Base-by-base conservation (phyloP, 2,888 invertebrate species). In the Eupithecia centaureata region DNA sequence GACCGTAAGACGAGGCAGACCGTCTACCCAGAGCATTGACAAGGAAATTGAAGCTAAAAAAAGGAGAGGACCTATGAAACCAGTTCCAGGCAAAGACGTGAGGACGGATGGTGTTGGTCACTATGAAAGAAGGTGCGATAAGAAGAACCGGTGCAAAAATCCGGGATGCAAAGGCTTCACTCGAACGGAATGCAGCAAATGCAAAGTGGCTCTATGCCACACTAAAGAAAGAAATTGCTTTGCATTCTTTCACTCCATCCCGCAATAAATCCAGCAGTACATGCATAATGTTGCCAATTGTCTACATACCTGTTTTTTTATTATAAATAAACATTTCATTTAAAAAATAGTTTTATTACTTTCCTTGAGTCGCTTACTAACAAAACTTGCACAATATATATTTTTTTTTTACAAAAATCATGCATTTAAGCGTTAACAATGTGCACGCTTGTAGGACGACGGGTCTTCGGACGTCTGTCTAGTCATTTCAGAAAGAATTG, bases 91-190 rank as follows among this genome's bases (percentile, higher is more conserved):
- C 63, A 72, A 7, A 66, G 71, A 73, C 65, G 68, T 74, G 28
- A 33, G 76, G 64, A 77, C 72, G 52, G 78, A 77, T 79, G 73
- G 73, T 30, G 25, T 77, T n/a, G 74, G 63, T 69, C 77, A 79
- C 59, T 65, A 75, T 67, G 74, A 74, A 67, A 70, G 62, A 71
- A 72, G 74, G 65, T 77, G 76, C 63, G 61, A 32, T 62, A 58
- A 54, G 28, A 74, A 74, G 73, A 76, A 72, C 68, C 71, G 74
- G 65, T 75, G 75, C 75, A 77, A 72, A 70, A 71, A 73, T 61
- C 71, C 74, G 22, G 70, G 73, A 56, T 74, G 76, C 57, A 73
- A 75, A 63, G 73, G 73, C 15, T 76, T 73, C 71, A 71, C 73
- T 30, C 73, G 74, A 56, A 77, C 73, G 27, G 73, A 74, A 57